Evolutionary conservation across 2,113 vertebrate genomes (phyloP), one percentile per base, ranked within the genome.

Genomic region (Microtus ochrogaster): DNA sequence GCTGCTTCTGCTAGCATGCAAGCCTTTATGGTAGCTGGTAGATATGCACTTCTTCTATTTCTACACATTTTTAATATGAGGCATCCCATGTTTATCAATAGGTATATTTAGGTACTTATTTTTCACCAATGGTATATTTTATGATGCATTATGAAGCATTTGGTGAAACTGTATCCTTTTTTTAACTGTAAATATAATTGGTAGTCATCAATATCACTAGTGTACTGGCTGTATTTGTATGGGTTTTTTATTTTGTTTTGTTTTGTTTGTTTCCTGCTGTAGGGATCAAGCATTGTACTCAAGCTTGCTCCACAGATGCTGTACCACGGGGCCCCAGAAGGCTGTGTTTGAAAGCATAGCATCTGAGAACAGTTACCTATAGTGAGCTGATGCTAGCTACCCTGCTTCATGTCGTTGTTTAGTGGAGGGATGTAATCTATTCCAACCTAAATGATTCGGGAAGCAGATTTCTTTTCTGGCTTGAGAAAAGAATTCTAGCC

Each of bases 401-500:
- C 78, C 10, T 36, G 58, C 87, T 90, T 90, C 73, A 76, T 79
- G 49, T 63, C 81, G 52, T 83, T 76, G 24, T 94, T 96, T 92
- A 72, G 63, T 66, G 52, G 72, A 94, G 17, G 21, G 76, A 90
- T 88, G 7, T 55, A 68, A 8, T 90, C 30, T 89, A 13, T 8
- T 90, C 30, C 89, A 24, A 33, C 72, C 39, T 58, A 87, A 95
- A 96, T 73, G 58, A 44, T 90, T 93, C 90, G 55, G 92, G 87
- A 92, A 93, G 65, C 55, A 82, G 13, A 72, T 77, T 92, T 90
- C 28, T 95, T 74, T 90, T 49, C n/a, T 93, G 84, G 65, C 47
- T 96, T 65, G 66, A 96, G 88, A 81, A 81, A 96, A 82, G 85
- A 78, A 84, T 82, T 90, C 17, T 96, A 63, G 89, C 81, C 88